Percentiles rank a stretch among this genome's conserved stretches.
Conservation (phyloP, 2,797 vertebrate genomes). For the Dicrostonyx torquatus region DNA sequence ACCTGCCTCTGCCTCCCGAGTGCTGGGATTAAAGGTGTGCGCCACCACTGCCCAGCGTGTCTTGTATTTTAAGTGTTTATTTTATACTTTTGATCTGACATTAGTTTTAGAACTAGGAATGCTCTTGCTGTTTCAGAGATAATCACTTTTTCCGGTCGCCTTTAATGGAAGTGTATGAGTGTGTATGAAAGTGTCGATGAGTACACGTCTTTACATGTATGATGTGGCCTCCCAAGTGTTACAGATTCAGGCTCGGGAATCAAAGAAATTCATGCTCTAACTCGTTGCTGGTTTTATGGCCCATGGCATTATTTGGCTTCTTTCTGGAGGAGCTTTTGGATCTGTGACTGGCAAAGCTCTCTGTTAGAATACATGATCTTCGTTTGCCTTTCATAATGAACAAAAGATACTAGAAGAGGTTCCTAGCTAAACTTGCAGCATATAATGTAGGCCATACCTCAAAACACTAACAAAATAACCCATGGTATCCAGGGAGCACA, state of each 20-base stretch:
- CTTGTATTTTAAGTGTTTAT: not conserved
- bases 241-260: not conserved
- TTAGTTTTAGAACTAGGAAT: slow-evolving; percentile 8
- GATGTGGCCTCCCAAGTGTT: not conserved
- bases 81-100: slow-evolving; percentile 15
- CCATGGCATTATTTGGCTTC: not conserved
- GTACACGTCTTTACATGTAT: not conserved
- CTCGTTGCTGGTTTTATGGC: not conserved
- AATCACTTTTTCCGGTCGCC: not conserved
- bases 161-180: not conserved
- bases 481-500: not conserved
- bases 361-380: not conserved
- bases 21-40: no score
- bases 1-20: no score
- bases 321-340: not conserved
- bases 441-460: not conserved
- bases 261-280: not conserved
- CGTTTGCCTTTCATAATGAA: not conserved
- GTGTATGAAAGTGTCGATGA: not conserved
- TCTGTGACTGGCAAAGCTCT: not conserved
- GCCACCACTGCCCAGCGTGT: no score
- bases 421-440: not conserved
- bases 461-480: not conserved
- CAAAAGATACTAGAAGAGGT: not conserved
- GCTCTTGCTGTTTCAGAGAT: slow-evolving; percentile 22